Evolutionary conservation across 2,113 vertebrate species (phyloP).

Genomic region (Pao palembangensis): DNA sequence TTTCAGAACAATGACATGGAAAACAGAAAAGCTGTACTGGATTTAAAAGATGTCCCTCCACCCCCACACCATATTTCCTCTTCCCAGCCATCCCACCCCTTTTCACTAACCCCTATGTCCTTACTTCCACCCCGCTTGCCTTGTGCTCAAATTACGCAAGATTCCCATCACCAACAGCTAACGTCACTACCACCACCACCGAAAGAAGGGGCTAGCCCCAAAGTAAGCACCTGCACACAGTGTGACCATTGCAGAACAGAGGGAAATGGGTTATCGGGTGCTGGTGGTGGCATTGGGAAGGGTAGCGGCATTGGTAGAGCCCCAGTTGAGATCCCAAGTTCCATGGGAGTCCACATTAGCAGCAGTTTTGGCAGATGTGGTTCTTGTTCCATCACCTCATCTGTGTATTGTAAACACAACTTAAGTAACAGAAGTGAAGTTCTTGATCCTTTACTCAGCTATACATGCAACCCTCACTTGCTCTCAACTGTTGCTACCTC

Average conservation of each 20-base stretch:
- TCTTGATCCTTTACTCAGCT: conserved; percentile 27
- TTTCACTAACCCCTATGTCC: conserved; percentile 76
- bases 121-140: conserved; percentile 76
- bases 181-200: conserved; percentile 66
- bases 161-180: conserved; percentile 72
- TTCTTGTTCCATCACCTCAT: conserved; percentile 79
- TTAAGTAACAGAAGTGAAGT: conserved; percentile 13
- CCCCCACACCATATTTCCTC: conserved; percentile 76
- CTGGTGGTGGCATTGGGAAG: conserved; percentile 60
- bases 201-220: conserved; percentile 76
- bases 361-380: conserved; percentile 56
- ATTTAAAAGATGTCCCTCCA: conserved; percentile 88
- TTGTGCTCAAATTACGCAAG: conserved; percentile 69
- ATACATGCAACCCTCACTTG: conserved; percentile 48
- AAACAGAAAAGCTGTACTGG: conserved; percentile 80
- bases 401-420: conserved; percentile 49
- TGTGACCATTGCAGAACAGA: conserved; percentile 72
- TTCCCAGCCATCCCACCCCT: conserved; percentile 79
- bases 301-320: conserved; percentile 63
- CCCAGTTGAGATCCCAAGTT: conserved; percentile 68
- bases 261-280: conserved; percentile 59
- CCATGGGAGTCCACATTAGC: conserved; percentile 73
- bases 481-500: conserved; percentile 64
- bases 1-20: conserved; percentile 89
- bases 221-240: conserved; percentile 92